Base-by-base conservation (phyloP, 2,888 invertebrate genomes). In the Xestia sexstrigata region DNA sequence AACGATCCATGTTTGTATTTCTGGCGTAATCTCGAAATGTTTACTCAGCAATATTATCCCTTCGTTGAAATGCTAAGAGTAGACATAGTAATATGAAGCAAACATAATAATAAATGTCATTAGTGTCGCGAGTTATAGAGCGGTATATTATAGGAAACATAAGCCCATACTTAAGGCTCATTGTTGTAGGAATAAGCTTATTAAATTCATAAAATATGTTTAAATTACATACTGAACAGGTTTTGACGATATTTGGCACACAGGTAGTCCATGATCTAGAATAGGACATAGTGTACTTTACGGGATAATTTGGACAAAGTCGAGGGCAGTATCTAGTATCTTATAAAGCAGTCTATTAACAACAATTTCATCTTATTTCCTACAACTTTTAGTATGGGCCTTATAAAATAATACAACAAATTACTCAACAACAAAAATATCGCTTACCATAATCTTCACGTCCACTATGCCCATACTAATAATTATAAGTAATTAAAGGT, bases 401-500 rank as follows among this genome's bases (percentile, higher is more conserved):
- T 47, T 8, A 0, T 13, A 65, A 76, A 65, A 65, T 55, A 75
- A 47, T 30, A 73, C 42, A 52, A 77, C 45, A 39, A 39, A 23
- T 39, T 20, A 45, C 23, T 60, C 7, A 9, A 7, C 52, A 17
- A 30, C 60, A 60, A 83, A 78, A 70, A 67, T 17, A 47, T 39
- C 55, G 60, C 52, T 79, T 23, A 47, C 68, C 23, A 52, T 74
- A 82, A 82, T 82, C n/a, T n/a, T n/a, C n/a, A n/a, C n/a, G n/a
- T n/a, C 39, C 71, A 58, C 11, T 49, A 65, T 63, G 60, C 69
- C 70, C 49, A 66, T 65, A 47, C n/a, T 69, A 35, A 58, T 65
- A 42, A 65, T 65, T 42, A 65, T 42, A 42, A 42, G n/a, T 86
- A 83, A 86, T 86, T 79, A 86, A 66, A 76, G 69, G 79, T 47